Percentiles rank a stretch among this genome's conserved stretches.
Evolutionary conservation across 2,113 vertebrate genomes (phyloP).

Genomic region (Microcebus tavaratra): DNA sequence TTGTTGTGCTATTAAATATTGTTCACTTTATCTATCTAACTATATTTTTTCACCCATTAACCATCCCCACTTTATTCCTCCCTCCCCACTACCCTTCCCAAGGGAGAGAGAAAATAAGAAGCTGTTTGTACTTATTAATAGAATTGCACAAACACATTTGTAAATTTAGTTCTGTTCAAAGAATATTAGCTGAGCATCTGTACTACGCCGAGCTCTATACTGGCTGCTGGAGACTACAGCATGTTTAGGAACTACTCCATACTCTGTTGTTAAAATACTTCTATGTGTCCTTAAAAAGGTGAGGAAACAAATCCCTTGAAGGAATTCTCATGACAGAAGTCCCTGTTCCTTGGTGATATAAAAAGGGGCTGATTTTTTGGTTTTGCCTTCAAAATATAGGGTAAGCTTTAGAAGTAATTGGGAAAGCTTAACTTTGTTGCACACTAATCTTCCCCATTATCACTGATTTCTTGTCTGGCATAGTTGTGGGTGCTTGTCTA

Average conservation of each 20-base stretch:
- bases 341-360: not conserved
- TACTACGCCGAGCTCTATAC: not conserved
- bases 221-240: not conserved
- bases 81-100: not conserved
- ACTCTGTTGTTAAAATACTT: not conserved
- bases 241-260: not conserved
- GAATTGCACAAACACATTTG: not conserved
- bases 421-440: slow-evolving; percentile 12
- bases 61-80: no score
- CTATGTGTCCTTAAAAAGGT: not conserved
- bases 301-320: not conserved
- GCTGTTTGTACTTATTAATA: slow-evolving; percentile 19
- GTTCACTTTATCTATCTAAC: no score
- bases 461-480: not conserved
- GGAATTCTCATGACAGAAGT: not conserved
- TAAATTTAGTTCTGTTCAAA: slow-evolving; percentile 40
- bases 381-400: slow-evolving; percentile 43
- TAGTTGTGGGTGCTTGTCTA: not conserved
- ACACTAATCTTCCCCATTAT: not conserved
- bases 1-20: no score
- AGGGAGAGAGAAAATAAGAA: not conserved
- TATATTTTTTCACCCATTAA: no score
- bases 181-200: not conserved
- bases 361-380: not conserved
- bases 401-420: slow-evolving; percentile 2